Base-by-base conservation (phyloP, 2,797 vertebrate genomes). In the Manis crassicaudata region DNA sequence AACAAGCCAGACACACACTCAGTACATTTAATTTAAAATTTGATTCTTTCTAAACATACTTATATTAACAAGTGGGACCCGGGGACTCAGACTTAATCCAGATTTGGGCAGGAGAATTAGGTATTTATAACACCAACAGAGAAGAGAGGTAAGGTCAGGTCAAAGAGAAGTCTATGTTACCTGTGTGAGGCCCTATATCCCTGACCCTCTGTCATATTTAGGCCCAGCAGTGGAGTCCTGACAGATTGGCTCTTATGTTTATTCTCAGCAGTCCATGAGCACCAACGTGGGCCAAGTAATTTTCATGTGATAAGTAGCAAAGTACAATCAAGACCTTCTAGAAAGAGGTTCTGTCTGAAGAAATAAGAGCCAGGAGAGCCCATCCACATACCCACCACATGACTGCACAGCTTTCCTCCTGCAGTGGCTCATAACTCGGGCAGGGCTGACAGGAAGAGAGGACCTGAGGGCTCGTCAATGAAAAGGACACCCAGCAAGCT, bases 21-120 rank as follows among this genome's bases (percentile, higher is more conserved):
- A 65, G 88, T 35, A 62, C 20, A 62, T 77, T 97, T 84, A 90
- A 88, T 96, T 95, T 93, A 87, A 91, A 94, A 65, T 73, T 29
- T 43, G 63, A 84, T 76, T 94, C 70, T 87, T 95, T 92, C 29
- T 50, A 94, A 95, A 83, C 10, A 89, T 10, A 52, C 21, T n/a
- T 60, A 89, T 6, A 12, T 87, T 73, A 94, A 84, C 27, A 92
- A 96, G 16, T 88, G 46, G 35, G 46, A 67, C 63, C n/a, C 13
- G 68, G 60, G 56, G 40, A 52, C 37, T 89, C 27, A 80, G 50
- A 40, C 60, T 62, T 54, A 52, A 84, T 54, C 70, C 58, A 89
- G 76, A 86, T 77, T 35, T 85, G 63, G 63, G 52, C 60, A 86
- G 29, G 56, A 46, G 37, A 43, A 76, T 58, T 68, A 91, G 75